Conservation (phyloP, 2,888 invertebrate species). For the Syritta pipiens region DNA sequence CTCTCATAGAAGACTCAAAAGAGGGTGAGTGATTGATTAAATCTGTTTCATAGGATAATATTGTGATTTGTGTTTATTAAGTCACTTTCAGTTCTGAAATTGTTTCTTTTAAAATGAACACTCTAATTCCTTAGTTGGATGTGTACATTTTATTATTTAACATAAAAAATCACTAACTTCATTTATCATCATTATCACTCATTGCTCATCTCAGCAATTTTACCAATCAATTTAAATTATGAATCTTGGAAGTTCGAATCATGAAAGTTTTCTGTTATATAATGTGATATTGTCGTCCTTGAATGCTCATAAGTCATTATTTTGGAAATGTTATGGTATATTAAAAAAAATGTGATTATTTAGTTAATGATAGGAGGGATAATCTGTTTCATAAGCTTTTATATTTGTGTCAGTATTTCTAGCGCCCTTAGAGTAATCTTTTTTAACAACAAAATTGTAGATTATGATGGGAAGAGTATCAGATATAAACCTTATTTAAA, state of each 20-base stretch:
- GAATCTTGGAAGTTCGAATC: slow-evolving; percentile 13
- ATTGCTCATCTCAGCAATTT: slow-evolving; percentile 37
- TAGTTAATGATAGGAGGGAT: too few species aligned
- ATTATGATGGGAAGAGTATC: too few species aligned
- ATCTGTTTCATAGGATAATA: slow-evolving; percentile 34
- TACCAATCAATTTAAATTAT: background rate
- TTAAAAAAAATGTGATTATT: slow-evolving; percentile 7
- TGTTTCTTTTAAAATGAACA: slow-evolving; percentile 43
- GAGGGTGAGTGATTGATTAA: slow-evolving; percentile 77
- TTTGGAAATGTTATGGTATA: slow-evolving; percentile 31
- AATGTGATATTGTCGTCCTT: too few species aligned
- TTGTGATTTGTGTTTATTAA: slow-evolving; percentile 53
- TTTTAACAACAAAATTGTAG: too few species aligned
- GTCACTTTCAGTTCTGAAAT: slow-evolving; percentile 27
- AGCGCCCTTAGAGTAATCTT: too few species aligned
- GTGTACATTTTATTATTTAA: slow-evolving; percentile 54
- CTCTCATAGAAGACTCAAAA: slow-evolving; percentile 77
- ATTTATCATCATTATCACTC: slow-evolving; percentile 57
- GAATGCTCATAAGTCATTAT: slow-evolving; percentile 38
- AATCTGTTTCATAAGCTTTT: too few species aligned
- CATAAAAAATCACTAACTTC: slow-evolving; percentile 1
- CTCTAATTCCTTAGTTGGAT: slow-evolving; percentile 40
- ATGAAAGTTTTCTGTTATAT: background rate
- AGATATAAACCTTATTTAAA: too few species aligned
- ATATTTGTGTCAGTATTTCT: too few species aligned